phyloP scores from a whole-genome alignment of 23 tunicate genomes.

The Trididemnum miniatum region DNA sequence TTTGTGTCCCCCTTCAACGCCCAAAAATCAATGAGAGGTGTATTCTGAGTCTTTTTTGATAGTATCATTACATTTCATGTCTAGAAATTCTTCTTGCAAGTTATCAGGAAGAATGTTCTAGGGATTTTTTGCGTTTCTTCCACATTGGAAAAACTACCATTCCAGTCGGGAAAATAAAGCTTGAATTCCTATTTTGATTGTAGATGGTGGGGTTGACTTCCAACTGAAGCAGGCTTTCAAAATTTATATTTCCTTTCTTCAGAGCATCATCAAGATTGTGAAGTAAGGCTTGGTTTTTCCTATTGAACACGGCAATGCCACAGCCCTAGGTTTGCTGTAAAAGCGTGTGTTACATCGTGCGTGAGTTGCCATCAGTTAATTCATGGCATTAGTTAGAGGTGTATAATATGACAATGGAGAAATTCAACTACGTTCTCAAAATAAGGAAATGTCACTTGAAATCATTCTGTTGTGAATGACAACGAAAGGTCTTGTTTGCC shows the following conservation, averaged over 20 bases:
- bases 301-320: conserved; percentile 28
- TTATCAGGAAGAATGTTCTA: conserved; percentile 42
- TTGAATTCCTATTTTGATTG: conserved; percentile 31
- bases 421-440: conserved; percentile 7
- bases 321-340: conserved; percentile 46
- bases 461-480: conserved; percentile 26
- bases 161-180: conserved; percentile 24
- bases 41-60: conserved; percentile 23
- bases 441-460: conserved; percentile 21
- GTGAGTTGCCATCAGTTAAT: conserved; percentile 21
- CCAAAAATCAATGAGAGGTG: conserved; percentile 37
- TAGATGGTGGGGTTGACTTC: conserved; percentile 16
- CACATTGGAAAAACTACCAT: conserved; percentile 23
- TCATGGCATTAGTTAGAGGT: conserved; percentile 30
- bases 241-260: conserved; percentile 6
- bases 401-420: conserved; percentile 1
- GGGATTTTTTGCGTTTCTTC: conserved; percentile 50
- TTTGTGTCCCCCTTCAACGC: too few species aligned
- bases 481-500: conserved; percentile 16
- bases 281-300: conserved; percentile 35
- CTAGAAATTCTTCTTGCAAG: conserved; percentile 50
- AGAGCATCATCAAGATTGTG: conserved; percentile 32
- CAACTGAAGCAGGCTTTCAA: conserved; percentile 22
- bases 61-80: conserved; percentile 31
- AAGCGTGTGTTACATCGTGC: conserved; percentile 37